A percentile compares a stretch with the other conserved stretches of the same genome.
Evolutionary conservation across 2,797 vertebrate genomes (phyloP).

Genomic region (Prunella strophiata): DNA sequence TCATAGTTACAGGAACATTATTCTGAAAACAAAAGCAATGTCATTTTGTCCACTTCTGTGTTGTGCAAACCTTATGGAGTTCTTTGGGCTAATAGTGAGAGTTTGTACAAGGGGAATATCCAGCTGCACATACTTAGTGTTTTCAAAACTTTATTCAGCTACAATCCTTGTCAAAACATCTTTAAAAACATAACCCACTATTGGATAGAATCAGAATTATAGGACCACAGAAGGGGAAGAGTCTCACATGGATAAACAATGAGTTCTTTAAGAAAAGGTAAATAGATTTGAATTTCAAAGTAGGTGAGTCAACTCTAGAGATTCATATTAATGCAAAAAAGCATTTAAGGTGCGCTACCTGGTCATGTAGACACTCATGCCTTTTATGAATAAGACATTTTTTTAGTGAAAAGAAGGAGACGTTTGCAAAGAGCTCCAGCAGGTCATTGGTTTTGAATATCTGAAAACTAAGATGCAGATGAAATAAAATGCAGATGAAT

Average conservation of each 20-base stretch:
- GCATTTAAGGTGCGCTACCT: background rate
- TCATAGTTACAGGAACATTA: background rate
- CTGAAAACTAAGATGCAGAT: background rate
- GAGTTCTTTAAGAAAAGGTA: background rate
- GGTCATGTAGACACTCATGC: background rate
- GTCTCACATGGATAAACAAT: background rate
- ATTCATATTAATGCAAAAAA: background rate
- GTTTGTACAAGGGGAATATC: background rate
- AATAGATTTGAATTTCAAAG: background rate
- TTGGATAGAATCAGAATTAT: background rate
- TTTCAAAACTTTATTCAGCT: background rate
- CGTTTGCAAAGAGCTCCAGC: background rate
- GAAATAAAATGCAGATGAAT: background rate
- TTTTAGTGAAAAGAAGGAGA: background rate
- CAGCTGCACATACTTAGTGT: background rate
- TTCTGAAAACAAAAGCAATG: background rate
- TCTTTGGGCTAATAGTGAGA: background rate
- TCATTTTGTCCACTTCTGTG: background rate
- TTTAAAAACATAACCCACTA: background rate
- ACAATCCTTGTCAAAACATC: background rate
- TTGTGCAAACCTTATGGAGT: background rate
- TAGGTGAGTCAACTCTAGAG: background rate
- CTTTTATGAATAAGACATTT: background rate
- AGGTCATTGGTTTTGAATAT: background rate
- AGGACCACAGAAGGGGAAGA: background rate